A percentile compares a stretch with the other conserved stretches of the same genome.
Evolutionary conservation across 2,797 vertebrate genomes (phyloP).

Genomic region (Emys orbicularis): DNA sequence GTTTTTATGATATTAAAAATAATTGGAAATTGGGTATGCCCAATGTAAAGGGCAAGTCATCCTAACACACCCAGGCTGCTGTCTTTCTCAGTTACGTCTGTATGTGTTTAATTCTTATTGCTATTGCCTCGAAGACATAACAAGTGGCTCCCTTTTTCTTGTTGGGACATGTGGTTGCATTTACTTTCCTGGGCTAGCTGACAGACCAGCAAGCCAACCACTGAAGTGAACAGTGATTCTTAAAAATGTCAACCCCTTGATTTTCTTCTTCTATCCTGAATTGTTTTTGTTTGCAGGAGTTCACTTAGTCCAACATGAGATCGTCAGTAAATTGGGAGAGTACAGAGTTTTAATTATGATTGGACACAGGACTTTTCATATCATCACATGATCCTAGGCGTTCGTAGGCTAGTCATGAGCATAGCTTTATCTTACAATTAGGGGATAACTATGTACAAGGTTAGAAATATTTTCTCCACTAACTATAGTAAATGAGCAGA

Average conservation of each 20-base stretch:
- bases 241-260: neutral
- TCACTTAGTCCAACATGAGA: neutral
- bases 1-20: accelerated
- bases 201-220: no score
- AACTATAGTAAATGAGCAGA: neutral
- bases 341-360: neutral
- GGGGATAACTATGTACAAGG: neutral
- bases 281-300: neutral
- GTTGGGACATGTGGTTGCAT: accelerated
- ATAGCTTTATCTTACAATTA: neutral
- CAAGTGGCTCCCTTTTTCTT: neutral
- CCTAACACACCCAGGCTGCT: accelerated
- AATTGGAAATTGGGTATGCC: neutral
- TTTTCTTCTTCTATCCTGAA: neutral
- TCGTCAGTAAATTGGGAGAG: neutral
- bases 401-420: neutral
- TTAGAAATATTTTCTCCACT: neutral
- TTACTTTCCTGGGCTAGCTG: neutral
- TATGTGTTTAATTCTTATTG: accelerated
- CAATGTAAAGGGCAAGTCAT: neutral
- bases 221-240: no score
- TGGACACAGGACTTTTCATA: neutral
- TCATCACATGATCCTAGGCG: neutral
- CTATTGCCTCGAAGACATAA: neutral
- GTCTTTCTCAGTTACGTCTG: neutral